Percentiles rank a stretch among this genome's conserved stretches.
These are phyloP conservation scores for Cyclura pinguis DNA, from an alignment of 2,797 vertebrate genomes.

Conservation along the genomic window DNA sequence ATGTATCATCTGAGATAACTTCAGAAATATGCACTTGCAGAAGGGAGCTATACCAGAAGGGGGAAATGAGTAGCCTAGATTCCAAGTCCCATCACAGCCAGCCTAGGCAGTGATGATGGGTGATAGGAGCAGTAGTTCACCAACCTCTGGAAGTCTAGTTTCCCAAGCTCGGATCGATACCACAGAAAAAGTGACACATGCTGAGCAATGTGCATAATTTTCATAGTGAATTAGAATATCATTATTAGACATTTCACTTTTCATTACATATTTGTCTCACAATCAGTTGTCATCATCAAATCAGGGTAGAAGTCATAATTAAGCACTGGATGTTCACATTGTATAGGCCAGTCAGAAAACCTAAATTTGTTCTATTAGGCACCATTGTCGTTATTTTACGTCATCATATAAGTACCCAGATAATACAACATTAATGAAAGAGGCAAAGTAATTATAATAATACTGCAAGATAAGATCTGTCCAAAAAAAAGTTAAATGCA, in stretches of 20 bases:
- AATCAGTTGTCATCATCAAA: not conserved
- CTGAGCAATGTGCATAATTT: not conserved
- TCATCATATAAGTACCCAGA: not conserved
- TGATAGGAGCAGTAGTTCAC: not conserved
- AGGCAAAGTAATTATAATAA: not conserved
- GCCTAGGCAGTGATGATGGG: no score
- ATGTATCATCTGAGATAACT: not conserved
- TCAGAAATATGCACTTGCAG: not conserved
- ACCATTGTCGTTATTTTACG: not conserved
- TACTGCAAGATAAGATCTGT: not conserved
- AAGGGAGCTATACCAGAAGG: not conserved
- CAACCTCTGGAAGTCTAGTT: not conserved
- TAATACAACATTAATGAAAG: not conserved
- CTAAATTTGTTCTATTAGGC: not conserved
- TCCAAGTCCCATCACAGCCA: not conserved
- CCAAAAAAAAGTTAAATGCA: not conserved
- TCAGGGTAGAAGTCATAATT: not conserved
- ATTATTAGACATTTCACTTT: not conserved
- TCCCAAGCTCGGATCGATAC: not conserved
- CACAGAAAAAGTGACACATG: not conserved
- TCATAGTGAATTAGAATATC: not conserved
- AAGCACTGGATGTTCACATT: not conserved
- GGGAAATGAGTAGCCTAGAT: not conserved
- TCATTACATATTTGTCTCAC: not conserved
- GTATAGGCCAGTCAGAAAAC: not conserved